These are phyloP conservation scores for Therioaphis trifolii DNA, from an alignment of 2,888 invertebrate genomes.

Conservation along the genomic window DNA sequence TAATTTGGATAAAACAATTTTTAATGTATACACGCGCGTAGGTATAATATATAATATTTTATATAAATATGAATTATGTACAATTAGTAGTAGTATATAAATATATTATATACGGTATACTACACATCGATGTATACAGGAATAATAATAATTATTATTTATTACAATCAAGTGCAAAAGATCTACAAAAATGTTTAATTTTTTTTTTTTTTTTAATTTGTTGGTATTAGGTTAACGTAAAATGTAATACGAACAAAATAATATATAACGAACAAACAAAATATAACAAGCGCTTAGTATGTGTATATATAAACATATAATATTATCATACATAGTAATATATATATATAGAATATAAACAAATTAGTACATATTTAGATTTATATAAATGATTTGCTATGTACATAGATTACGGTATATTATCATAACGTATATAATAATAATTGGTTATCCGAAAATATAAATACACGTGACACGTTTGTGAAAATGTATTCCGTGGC, in stretches of 20 bases:
- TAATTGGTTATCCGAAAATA: background rate
- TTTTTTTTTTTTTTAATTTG: constrained; percentile 19
- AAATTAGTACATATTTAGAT: constrained; percentile 13
- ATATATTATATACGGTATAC: background rate
- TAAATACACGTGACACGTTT: background rate
- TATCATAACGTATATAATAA: background rate
- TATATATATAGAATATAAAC: constrained; percentile 1
- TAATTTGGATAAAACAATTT: constrained; percentile 17
- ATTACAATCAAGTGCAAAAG: constrained; percentile 17
- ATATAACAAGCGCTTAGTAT: constrained; percentile 51
- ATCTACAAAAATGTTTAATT: constrained; percentile 13
- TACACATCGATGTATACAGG: background rate
- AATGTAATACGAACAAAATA: constrained; percentile 39
- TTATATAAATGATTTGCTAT: constrained; percentile 17
- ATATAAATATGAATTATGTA: background rate
- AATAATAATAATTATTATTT: background rate
- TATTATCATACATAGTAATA: constrained; percentile 13
- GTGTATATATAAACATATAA: constrained; percentile 12
- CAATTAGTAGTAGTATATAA: too few relatives aligned
- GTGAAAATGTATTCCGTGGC: background rate
- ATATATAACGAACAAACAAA: constrained; percentile 57
- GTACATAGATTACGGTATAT: background rate
- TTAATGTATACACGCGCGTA: background rate
- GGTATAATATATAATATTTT: background rate
- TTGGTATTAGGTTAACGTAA: constrained; percentile 47